Percentiles rank a stretch among this genome's conserved stretches.
Conservation (phyloP, 2,113 vertebrate species). For the Microcebus tavaratra region DNA sequence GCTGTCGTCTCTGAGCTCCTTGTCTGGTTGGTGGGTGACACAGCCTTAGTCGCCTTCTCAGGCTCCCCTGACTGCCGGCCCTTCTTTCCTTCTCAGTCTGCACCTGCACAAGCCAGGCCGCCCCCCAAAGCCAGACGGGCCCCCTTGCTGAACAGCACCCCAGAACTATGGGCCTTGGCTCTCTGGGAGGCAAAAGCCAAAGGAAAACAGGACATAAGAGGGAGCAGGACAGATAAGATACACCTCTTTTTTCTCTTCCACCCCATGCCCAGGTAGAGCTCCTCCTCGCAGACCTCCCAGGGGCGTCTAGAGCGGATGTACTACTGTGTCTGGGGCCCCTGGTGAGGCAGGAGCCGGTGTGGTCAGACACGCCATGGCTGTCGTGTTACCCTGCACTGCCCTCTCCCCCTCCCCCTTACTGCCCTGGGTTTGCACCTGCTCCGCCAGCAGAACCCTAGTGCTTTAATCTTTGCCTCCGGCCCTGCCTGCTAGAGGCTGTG, state of each 20-base stretch:
- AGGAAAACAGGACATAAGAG: not conserved
- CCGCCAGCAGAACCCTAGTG: not conserved
- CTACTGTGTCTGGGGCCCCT: not conserved
- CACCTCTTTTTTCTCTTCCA: not conserved
- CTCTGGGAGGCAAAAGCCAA: not conserved
- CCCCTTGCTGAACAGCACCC: not conserved
- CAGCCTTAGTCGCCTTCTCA: not conserved
- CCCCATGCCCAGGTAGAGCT: not conserved
- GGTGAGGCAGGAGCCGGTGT: fast-evolving
- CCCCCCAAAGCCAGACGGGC: not conserved
- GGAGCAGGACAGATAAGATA: not conserved
- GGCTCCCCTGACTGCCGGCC: not conserved
- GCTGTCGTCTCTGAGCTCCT: not conserved
- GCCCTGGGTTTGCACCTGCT: not conserved
- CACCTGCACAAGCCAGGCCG: not conserved
- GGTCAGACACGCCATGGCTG: fast-evolving
- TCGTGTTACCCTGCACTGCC: no score
- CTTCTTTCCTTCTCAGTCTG: not conserved
- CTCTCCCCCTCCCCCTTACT: not conserved
- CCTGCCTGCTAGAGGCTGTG: not conserved
- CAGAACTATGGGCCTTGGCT: not conserved
- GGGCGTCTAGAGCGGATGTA: fast-evolving
- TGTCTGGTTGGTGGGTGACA: not conserved
- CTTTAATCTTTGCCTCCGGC: not conserved
- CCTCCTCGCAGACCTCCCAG: not conserved